Evolutionary conservation across 53 echinoderm and acorn worm species (phyloP), one percentile per base, ranked within the genome.

Genomic region (Arbacia lixula): DNA sequence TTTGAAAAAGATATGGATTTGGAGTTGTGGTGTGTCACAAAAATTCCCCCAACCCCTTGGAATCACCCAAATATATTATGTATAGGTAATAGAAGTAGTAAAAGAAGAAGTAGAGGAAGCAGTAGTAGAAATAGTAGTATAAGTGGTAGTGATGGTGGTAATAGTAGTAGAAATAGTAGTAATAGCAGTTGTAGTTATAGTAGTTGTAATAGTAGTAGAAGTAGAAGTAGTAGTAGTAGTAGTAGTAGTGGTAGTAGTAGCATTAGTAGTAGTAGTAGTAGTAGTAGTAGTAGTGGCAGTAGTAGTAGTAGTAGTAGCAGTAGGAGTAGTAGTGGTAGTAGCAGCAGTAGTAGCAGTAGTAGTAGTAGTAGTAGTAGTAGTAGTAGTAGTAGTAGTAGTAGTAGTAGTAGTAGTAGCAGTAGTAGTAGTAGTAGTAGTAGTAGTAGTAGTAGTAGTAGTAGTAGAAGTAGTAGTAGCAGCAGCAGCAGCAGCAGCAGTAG

Each of bases 181-280:
- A 64, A 12, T 9, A 64, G 31, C 3, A 28, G 33, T 0, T 30
- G 64, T 31, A 64, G 33, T 10, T 28, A 32, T 31, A 64, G 30
- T 64, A 64, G 64, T 33, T 30, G 64, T 64, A 64, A 32, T 32
- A 33, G 35, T 64, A 64, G 31, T 12, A 64, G 33, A 4, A 63
- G 63, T 63, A 63, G 63, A 5, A 28, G 30, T 31, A 63, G 63
- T 31, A 63, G 63, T 31, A 63, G 63, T 31, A 63, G 63, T 31
- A 32, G 63, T 31, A 63, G 63, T 12, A 63, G 63, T 63, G 6
- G 14, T 27, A 28, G 14, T 4, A 63, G 63, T 63, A 63, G 33
- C 17, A 63, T 27, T 5, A 63, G 33, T 30, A 63, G 63, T n/a
- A n/a, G n/a, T n/a, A n/a, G 28, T 22, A 60, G 61, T 60, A n/a